Evolutionary conservation across 1,140 invertebrate genomes (phyloP), one percentile per base, ranked within the genome.

Genomic region (Neodiprion lecontei): DNA sequence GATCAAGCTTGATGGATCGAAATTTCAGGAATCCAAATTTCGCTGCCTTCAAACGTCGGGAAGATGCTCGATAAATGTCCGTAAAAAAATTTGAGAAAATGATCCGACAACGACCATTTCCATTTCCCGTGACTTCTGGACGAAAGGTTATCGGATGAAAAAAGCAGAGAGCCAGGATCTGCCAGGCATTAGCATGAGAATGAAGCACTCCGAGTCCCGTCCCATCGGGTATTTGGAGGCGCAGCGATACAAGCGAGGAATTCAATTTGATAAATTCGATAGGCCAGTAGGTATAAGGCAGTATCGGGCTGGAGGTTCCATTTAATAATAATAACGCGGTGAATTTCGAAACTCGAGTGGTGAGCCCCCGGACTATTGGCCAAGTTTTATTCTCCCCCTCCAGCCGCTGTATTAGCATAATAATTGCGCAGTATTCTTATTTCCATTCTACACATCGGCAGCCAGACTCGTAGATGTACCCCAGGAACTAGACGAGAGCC

Each of bases 211-310:
- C 28, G 28, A 40, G 28, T 40, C 28, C 2, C 28, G 28, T 70
- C 69, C 53, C 69, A 17, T 74, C 48, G 11, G 1, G 17, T 48
- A 14, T 61, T 68, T 17, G 68, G 50, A 65, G 12, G 17, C 17
- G 12, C 61, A 65, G 61, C 1, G 1, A 65, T 21, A 65, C 12
- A 65, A 1, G n/a, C 70, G 66, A 66, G 17, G 79, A 79, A 85
- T 85, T 86, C 82, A 83, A 85, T 86, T 85, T 80, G 81, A 86
- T 85, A 86, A 86, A 86, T 86, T 86, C 82, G 84, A 86, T 82
- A 82, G 75, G 70, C 67, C 72, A 14, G n/a, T 61, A 61, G 11
- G 53, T 61, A 61, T 61, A 61, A 1, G 53, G 8, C n/a, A 61
- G 70, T 75, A 69, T 73, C 75, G 83, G 81, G 82, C 84, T 85